Conservation (phyloP, 2,797 vertebrate species). For the Silurus aristotelis region DNA sequence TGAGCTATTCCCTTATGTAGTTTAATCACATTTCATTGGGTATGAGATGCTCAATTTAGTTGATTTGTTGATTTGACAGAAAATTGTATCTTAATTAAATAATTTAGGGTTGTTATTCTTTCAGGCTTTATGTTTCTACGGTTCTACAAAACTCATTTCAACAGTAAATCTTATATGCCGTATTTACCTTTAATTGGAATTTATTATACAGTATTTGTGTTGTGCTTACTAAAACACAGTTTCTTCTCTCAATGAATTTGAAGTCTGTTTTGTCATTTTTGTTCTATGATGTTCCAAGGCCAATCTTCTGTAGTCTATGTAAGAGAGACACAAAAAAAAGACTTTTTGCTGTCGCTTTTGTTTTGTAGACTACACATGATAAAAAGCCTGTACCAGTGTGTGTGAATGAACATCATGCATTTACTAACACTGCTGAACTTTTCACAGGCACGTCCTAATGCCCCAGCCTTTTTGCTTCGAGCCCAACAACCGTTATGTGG, state of each 20-base stretch:
- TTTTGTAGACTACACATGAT: constrained; percentile 20
- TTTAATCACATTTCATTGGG: background rate
- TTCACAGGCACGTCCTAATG: constrained; percentile 77
- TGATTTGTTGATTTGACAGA: background rate
- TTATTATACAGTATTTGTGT: background rate
- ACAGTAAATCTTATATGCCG: background rate
- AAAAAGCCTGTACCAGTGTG: background rate
- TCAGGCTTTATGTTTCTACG: background rate
- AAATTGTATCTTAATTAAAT: background rate
- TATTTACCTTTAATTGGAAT: background rate
- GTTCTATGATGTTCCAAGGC: background rate
- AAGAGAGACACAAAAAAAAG: background rate
- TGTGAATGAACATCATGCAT: background rate
- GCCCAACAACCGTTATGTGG: constrained; percentile 77
- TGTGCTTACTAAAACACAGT: background rate
- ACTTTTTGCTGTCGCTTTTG: background rate
- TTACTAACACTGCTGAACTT: constrained; percentile 9
- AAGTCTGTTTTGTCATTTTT: background rate
- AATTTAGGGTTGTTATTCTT: background rate
- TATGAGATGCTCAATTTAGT: background rate
- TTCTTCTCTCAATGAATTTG: background rate
- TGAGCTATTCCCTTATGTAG: too few relatives aligned
- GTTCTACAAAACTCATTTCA: background rate
- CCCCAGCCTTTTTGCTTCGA: constrained; percentile 88
- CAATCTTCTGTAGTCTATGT: background rate